phyloP scores from a whole-genome alignment of 2,797 vertebrate species.

The Chelon auratus region DNA sequence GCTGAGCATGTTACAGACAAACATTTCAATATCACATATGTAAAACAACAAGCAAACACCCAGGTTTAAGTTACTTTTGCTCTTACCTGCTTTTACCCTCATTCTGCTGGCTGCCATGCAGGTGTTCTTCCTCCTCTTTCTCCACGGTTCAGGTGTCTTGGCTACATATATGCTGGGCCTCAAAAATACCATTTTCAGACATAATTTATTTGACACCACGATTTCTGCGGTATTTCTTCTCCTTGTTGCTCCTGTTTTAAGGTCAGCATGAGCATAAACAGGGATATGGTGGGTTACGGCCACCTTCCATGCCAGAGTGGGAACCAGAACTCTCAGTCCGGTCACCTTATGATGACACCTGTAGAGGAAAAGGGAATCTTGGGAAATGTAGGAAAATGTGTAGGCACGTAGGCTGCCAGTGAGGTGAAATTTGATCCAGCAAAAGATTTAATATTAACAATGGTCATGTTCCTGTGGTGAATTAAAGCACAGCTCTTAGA shows the following conservation, averaged over 20 bases:
- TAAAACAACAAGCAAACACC: neutral
- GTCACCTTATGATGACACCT: conserved; percentile 31
- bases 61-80: neutral
- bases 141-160: neutral
- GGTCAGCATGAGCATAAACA: too few species aligned
- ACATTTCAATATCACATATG: neutral
- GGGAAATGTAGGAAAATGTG: conserved; percentile 32
- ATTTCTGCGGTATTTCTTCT: too few species aligned
- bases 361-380: conserved; percentile 16
- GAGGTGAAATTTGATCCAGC: neutral
- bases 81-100: neutral
- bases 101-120: neutral
- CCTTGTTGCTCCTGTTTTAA: too few species aligned
- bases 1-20: neutral
- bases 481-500: neutral
- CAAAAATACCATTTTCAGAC: too few species aligned
- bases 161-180: neutral
- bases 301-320: too few species aligned
- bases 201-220: neutral
- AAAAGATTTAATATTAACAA: conserved; percentile 1
- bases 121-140: neutral
- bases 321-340: too few species aligned
- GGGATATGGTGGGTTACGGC: too few species aligned
- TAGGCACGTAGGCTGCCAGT: neutral
- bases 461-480: neutral